Evolutionary conservation across 64 coral and sea anemone species (phyloP), one percentile per base, ranked within the genome.

Genomic region (Montipora foliosa): DNA sequence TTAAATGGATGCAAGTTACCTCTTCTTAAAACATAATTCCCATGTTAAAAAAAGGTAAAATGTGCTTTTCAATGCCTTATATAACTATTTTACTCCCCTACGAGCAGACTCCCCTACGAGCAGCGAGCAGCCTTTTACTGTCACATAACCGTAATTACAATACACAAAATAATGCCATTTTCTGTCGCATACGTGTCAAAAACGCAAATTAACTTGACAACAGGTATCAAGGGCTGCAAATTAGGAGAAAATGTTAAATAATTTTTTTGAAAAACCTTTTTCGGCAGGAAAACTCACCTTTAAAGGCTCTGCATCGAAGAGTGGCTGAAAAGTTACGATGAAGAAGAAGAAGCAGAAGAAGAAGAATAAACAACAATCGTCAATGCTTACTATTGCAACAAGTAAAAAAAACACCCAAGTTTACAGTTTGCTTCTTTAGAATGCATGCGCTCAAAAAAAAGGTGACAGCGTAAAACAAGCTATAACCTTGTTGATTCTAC

Each of bases 281-380:
- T 64, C 14, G 10, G 12, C 20, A 22, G 13, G 12, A 17, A n/a
- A 24, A 77, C 67, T 14, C 77, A 95, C 94, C 94, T 95, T 90
- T 0, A 76, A 52, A 8, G 94, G 94, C 48, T 95, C 94, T 79
- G 94, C 94, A 58, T 87, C 70, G 71, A 95, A 95, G 17, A 95
- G 64, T 74, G 89, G 89, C 94, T 95, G 72, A 78, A 78, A 90
- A 61, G 37, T 3, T 62, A 92, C 55, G 25, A 8, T 85, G 19
- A 10, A 83, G 61, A 11, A 57, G 53, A 8, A 11, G 53, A 37
- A 37, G 37, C 1, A 37, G 37, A 37, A 37, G 37, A 37, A 37
- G 37, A 37, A 37, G 37, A 37, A 37, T 37, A 37, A 37, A 37
- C 37, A 37, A 37, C 37, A 37, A 37, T 37, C 37, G 37, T 37